Evolutionary conservation across 2,888 invertebrate species (phyloP), one percentile per base, ranked within the genome.

Genomic region (Pogonocherus hispidulus): DNA sequence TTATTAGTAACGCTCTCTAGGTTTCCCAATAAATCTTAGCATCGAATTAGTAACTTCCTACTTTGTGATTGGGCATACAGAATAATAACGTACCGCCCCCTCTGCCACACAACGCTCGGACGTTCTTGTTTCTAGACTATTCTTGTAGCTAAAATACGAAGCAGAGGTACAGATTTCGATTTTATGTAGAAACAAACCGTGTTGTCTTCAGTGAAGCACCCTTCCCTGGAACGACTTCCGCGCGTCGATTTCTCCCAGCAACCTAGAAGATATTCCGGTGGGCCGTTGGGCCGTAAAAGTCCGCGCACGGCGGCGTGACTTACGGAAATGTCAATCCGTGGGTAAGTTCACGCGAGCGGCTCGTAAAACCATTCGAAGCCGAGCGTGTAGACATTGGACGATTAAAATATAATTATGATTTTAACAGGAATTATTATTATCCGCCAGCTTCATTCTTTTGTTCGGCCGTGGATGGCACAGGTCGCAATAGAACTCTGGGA

Each of bases 261-360:
- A 5, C 20, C 55, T 41, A 57, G 44, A 59, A 59, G 47, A 47
- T 47, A 32, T 59, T 47, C 59, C 59, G 46, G 46, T 59, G 59
- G 46, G 47, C 55, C 22, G 55, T 20, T 55, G 55, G 55, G 55
- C 59, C 46, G 47, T 59, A 59, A 57, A 56, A 47, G 47, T 47
- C 47, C 23, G 49, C 51, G 49, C 52, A 51, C 32, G 52, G 41
- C 41, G 60, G 64, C 70, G 63, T 69, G 67, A 70, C 70, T 68
- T 66, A 74, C 75, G 76, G 76, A 76, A 76, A 74, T 71, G 74
- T 76, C 76, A 73, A 73, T 71, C 74, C 63, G 70, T 65, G 68
- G 67, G 65, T 68, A 71, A 69, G 66, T 74, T 73, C 76, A 74
- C 72, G 76, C 76, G 72, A 74, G 66, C 69, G 65, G 71, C 68